Evolutionary conservation across 2,888 invertebrate genomes (phyloP).

Genomic region (Ptilodon capucinus): DNA sequence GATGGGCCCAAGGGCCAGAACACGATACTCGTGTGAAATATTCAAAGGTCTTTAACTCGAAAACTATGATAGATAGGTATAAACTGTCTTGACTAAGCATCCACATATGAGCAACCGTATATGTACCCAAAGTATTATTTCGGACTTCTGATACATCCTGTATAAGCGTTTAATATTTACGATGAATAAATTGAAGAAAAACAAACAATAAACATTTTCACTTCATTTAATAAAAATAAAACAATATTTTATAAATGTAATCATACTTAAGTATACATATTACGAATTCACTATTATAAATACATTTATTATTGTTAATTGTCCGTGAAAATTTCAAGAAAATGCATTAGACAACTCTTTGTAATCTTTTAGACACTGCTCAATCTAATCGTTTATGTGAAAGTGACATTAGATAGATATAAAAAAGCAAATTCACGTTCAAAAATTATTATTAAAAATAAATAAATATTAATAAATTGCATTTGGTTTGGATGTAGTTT

Average conservation of each 20-base stretch:
- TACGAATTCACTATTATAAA: too few species aligned
- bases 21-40: too few species aligned
- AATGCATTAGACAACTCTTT: constrained; percentile 15
- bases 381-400: not conserved
- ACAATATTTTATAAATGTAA: too few species aligned
- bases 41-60: too few species aligned
- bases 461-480: constrained; percentile 13
- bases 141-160: too few species aligned
- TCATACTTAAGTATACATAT: too few species aligned
- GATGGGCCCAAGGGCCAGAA: too few species aligned
- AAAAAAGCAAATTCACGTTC: not conserved
- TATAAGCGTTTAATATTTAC: too few species aligned
- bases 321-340: constrained; percentile 17
- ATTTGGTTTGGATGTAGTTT: constrained; percentile 27
- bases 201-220: not conserved
- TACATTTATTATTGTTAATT: constrained; percentile 4
- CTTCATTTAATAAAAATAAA: not conserved
- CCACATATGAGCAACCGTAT: too few species aligned
- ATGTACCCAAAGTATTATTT: too few species aligned
- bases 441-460: not conserved
- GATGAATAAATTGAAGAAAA: not conserved
- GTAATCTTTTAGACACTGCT: not conserved
- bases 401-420: constrained; percentile 14
- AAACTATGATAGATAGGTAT: too few species aligned
- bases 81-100: too few species aligned